phyloP scores from a whole-genome alignment of 2,113 vertebrate genomes.

The Psophia crepitans region DNA sequence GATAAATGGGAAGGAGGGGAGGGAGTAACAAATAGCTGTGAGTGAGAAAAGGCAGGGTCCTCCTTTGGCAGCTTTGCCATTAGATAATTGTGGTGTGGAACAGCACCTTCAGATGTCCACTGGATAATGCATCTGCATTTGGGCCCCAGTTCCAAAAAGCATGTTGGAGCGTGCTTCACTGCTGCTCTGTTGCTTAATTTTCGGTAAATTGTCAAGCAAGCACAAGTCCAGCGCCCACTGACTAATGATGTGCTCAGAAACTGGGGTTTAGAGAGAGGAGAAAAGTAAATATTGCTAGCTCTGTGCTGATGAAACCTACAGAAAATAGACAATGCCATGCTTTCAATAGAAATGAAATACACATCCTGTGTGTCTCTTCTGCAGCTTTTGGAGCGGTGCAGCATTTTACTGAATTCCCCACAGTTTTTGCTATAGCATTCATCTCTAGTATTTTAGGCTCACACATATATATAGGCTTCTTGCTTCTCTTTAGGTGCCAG shows the following conservation, averaged over 20 bases:
- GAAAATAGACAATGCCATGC: not conserved
- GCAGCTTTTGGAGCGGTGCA: not conserved
- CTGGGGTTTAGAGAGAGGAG: not conserved
- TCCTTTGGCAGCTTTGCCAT: constrained; percentile 8
- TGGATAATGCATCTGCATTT: not conserved
- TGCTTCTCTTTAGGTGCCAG: not conserved
- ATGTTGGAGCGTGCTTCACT: not conserved
- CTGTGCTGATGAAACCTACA: not conserved
- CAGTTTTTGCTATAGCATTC: not conserved
- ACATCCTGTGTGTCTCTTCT: not conserved
- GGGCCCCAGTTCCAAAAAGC: not conserved
- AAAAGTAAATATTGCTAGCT: not conserved
- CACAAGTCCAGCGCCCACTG: not conserved
- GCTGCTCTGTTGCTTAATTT: not conserved
- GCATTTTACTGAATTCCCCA: not conserved
- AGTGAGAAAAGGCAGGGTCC: constrained; percentile 20
- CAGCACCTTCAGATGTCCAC: not conserved
- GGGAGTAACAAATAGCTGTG: constrained; percentile 21
- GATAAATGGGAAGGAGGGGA: constrained; percentile 28
- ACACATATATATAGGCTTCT: not conserved
- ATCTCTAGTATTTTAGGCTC: not conserved
- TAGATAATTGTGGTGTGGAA: constrained; percentile 18
- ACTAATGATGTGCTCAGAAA: not conserved
- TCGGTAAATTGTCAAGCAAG: not conserved
- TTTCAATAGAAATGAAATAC: not conserved